Base-by-base conservation (phyloP, 2,888 invertebrate genomes). In the Prosapia bicincta region DNA sequence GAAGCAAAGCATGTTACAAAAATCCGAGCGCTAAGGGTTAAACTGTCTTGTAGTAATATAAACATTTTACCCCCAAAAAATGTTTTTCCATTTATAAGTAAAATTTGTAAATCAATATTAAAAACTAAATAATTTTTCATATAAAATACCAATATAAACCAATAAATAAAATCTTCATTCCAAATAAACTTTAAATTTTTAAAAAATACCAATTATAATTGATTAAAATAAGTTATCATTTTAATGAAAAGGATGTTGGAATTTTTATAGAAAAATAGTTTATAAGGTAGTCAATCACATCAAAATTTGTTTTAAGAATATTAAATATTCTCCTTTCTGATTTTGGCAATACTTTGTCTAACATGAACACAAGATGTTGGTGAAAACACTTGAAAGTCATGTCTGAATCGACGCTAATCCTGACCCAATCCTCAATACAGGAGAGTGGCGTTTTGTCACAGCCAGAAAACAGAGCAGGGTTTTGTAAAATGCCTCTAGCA, bases 291-390 rank as follows among this genome's bases (percentile, higher is more conserved):
- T 90, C 86, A 79, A 93, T 86, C 26, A 96, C 93, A 81, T 89
- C 88, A 72, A 89, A 85, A 82, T 90, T 91, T 76, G 87, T 90
- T 80, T 89, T 89, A 24, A 96, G 86, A 79, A 89, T 88, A 85
- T 97, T 97, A 83, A 98, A 97, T 70, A 91, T 85, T 79, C 90
- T 87, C 82, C 94, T 91, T 81, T 94, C 90, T 71, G 88, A 85
- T 82, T 91, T 92, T 0, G 90, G 88, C 80, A 98, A 87, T 54
- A 93, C 83, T 84, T 92, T 93, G 82, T 97, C 96, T 82, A 96
- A 88, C 99, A 99, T 99, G 84, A 96, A 97, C 71, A 96, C 95
- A 78, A 99, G 88, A 86, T 99, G 99, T 84, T 98, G 97, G 86
- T 99, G 99, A 83, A 98, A 96, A 83, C 91, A 91, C 80, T 93